Evolutionary conservation across 2,113 vertebrate genomes (phyloP), one percentile per base, ranked within the genome.

Genomic region (Ptychochromis oligacanthus): DNA sequence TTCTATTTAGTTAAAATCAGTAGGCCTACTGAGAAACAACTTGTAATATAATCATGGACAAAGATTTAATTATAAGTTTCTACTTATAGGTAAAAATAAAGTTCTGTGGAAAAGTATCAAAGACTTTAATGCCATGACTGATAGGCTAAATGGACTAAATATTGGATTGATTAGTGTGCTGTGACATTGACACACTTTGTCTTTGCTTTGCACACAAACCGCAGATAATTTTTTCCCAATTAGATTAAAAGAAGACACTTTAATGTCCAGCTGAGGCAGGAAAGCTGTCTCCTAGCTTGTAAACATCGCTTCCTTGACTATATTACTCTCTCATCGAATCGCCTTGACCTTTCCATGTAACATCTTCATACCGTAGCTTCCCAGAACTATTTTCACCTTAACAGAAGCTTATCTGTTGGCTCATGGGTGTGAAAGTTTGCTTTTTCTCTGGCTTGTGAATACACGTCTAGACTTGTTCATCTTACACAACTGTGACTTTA

Each of bases 21-120:
- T 72, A n/a, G n/a, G n/a, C n/a, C n/a, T n/a, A 54, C 26, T 72
- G 31, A 72, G 46, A 52, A 72, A 72, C 46, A 31, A 0, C 4
- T n/a, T 72, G 4, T 72, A 72, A 72, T 72, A 72, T 34, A 11
- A 72, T 72, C 20, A 72, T 72, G 18, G 43, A 52, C 67, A 72
- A 13, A 52, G 43, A 72, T 18, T 1, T 52, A 72, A 72, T 72
- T 52, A 52, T 31, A n/a, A 3, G 10, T 52, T 11, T 72, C 17
- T 18, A 28, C 28, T 72, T 72, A 20, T 31, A 72, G 28, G 31
- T 20, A 2, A 72, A 67, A 67, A 46, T 26, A 49, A 31, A 38
- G 72, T 56, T 75, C 72, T 24, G 20, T 55, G 31, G 31, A 54
- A 75, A 55, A 56, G 1, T 56, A 56, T 22, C 52, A 75, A 75